Conservation (phyloP, 2,113 vertebrate species). For the Tiliqua scincoides region DNA sequence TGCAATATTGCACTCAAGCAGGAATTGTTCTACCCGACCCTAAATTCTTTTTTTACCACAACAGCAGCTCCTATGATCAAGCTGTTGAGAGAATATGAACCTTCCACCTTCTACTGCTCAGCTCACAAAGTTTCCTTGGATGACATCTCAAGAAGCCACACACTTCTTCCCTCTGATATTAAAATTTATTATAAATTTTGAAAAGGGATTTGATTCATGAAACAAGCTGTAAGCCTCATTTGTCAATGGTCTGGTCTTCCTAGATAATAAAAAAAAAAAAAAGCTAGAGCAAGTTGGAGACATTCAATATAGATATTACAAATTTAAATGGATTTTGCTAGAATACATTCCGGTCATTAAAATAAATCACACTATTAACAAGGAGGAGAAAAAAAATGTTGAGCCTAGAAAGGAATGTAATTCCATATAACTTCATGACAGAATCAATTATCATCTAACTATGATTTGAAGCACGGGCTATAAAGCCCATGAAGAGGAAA, state of each 20-base stretch:
- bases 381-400: constrained; percentile 53
- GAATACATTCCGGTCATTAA: constrained; percentile 73
- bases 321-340: constrained; percentile 76
- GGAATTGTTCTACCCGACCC: background rate
- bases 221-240: constrained; percentile 66
- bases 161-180: constrained; percentile 41
- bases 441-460: constrained; percentile 71
- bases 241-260: constrained; percentile 62
- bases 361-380: constrained; percentile 78
- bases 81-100: background rate
- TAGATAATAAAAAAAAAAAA: constrained; percentile 34
- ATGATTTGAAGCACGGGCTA: constrained; percentile 49
- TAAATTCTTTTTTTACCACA: background rate
- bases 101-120: background rate
- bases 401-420: constrained; percentile 69
- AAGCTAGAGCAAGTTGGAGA: constrained; percentile 67
- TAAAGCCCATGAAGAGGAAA: background rate
- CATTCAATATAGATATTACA: constrained; percentile 78
- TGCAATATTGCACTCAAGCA: background rate
- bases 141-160: constrained; percentile 17
- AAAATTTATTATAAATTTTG: constrained; percentile 52
- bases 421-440: constrained; percentile 72
- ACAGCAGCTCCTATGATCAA: background rate
- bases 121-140: constrained; percentile 25
- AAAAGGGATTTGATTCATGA: constrained; percentile 46